phyloP scores from a whole-genome alignment of 23 tunicate genomes.

The Corella eumyota region DNA sequence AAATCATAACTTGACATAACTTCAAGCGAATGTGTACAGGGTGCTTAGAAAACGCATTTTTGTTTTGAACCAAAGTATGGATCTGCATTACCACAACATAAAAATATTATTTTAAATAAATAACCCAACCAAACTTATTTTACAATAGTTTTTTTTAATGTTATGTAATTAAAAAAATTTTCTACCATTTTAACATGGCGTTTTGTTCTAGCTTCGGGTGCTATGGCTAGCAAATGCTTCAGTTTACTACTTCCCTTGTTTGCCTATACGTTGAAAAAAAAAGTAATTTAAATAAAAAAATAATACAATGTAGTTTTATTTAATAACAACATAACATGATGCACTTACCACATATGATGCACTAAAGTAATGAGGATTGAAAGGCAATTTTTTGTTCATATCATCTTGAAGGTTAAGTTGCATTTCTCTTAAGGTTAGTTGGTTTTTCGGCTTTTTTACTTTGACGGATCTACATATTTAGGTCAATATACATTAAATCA shows the following conservation, averaged over 20 bases:
- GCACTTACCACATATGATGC: slow-evolving; percentile 56
- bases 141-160: background rate
- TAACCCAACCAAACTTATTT: too few relatives aligned
- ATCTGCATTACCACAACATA: too few relatives aligned
- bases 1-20: slow-evolving; percentile 74
- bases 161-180: background rate
- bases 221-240: slow-evolving; percentile 51
- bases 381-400: slow-evolving; percentile 27
- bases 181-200: slow-evolving; percentile 49
- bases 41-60: slow-evolving; percentile 57
- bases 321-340: background rate
- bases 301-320: background rate
- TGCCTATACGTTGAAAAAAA: slow-evolving; percentile 11
- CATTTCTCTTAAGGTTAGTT: slow-evolving; percentile 46
- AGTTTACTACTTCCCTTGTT: slow-evolving; percentile 79
- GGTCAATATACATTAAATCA: background rate
- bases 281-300: background rate
- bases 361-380: slow-evolving; percentile 55
- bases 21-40: slow-evolving; percentile 38
- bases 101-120: too few relatives aligned
- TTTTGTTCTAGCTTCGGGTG: slow-evolving; percentile 56
- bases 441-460: slow-evolving; percentile 13
- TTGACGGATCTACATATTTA: slow-evolving; percentile 13
- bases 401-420: slow-evolving; percentile 66
- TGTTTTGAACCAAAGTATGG: slow-evolving; percentile 51